A percentile compares a stretch with the other conserved stretches of the same genome.
Evolutionary conservation across 2,797 vertebrate species (phyloP).

Genomic region (Helarctos malayanus): DNA sequence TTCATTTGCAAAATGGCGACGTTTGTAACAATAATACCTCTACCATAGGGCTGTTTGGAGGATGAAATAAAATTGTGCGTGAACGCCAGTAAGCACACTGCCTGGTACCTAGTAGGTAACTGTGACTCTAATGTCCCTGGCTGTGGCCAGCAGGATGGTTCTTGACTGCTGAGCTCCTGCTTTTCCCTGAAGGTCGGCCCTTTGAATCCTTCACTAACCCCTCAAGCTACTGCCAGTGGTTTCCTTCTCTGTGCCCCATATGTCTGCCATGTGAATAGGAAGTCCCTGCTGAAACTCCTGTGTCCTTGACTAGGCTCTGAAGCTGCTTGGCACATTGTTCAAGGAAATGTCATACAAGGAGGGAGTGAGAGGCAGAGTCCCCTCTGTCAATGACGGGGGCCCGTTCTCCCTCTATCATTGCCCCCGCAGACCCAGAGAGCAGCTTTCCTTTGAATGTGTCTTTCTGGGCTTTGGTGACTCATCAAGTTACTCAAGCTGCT

Average conservation of each 20-base stretch:
- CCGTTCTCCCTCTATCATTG: no score
- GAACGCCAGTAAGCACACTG: not conserved
- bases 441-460: not conserved
- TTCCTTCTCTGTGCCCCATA: not conserved
- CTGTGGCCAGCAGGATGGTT: not conserved
- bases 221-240: not conserved
- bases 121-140: not conserved
- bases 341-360: not conserved
- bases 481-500: not conserved
- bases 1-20: conserved; percentile 3
- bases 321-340: not conserved
- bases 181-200: not conserved
- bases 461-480: conserved; percentile 4
- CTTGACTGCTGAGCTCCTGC: not conserved
- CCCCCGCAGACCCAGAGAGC: not conserved
- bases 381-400: fast-evolving
- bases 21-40: not conserved
- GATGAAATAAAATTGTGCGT: not conserved
- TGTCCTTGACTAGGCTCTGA: not conserved
- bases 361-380: not conserved
- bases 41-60: not conserved
- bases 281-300: not conserved
- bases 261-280: not conserved
- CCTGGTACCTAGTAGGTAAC: not conserved
- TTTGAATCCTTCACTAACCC: not conserved